Evolutionary conservation across 1,140 invertebrate species (phyloP).

Genomic region (Drosophila athabasca): DNA sequence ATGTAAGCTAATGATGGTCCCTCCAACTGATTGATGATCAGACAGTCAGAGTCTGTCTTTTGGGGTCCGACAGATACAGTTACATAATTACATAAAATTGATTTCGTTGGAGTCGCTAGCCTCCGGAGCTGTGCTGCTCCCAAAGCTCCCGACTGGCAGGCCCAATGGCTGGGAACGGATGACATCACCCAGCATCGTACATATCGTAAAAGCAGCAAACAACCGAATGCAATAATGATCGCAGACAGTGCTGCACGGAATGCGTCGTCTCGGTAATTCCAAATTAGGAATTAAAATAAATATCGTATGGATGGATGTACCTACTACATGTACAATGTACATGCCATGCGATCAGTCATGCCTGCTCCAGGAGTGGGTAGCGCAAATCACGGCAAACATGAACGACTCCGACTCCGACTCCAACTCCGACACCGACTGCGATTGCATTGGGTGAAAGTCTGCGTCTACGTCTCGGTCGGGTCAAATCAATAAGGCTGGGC

Average conservation of each 20-base stretch:
- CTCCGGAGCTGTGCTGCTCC: constrained; percentile 51
- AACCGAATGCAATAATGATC: constrained; percentile 35
- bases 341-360: neutral
- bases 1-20: constrained; percentile 33
- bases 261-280: constrained; percentile 72
- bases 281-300: constrained; percentile 59
- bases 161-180: constrained; percentile 18
- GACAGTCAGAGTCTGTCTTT: constrained; percentile 1
- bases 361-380: neutral
- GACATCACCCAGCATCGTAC: constrained; percentile 45
- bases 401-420: no score
- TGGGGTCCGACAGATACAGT: constrained; percentile 48
- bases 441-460: constrained; percentile 62
- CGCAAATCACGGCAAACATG: constrained; percentile 44
- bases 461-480: constrained; percentile 39
- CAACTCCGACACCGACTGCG: no score
- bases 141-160: constrained; percentile 32
- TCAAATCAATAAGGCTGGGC: constrained; percentile 74
- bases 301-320: constrained; percentile 36
- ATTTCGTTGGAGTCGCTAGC: constrained; percentile 52
- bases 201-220: neutral
- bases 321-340: neutral
- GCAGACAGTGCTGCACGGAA: constrained; percentile 53
- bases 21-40: constrained; percentile 43
- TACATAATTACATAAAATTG: constrained; percentile 69